These are phyloP conservation scores for Percina caprodes DNA, from an alignment of 2,113 vertebrate species.

Conservation along the genomic window DNA sequence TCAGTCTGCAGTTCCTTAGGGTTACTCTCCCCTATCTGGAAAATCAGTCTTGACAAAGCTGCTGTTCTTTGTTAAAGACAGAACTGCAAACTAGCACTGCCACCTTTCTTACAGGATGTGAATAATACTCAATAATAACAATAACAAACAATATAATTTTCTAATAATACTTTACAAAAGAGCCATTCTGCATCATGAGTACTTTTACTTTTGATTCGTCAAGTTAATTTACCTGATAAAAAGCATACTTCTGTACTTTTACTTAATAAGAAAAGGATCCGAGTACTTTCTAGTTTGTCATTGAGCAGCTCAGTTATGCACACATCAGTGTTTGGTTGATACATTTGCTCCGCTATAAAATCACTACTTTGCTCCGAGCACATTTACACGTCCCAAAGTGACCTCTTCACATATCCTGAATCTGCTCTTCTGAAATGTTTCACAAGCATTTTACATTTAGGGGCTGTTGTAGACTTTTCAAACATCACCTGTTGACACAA, in stretches of 20 bases:
- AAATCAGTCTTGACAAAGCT: too few species aligned
- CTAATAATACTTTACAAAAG: neutral
- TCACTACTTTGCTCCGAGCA: neutral
- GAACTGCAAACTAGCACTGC: too few species aligned
- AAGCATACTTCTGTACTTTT: neutral
- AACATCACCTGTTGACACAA: slow-evolving; percentile 38
- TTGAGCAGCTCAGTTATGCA: slow-evolving; percentile 3
- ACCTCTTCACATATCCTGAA: slow-evolving; percentile 17
- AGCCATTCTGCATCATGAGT: neutral
- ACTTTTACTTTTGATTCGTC: neutral
- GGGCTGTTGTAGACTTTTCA: slow-evolving; percentile 23
- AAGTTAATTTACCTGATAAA: neutral
- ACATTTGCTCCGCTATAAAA: slow-evolving; percentile 3
- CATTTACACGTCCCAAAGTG: slow-evolving; percentile 27
- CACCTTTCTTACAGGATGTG: too few species aligned
- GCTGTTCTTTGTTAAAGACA: too few species aligned
- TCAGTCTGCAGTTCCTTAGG: too few species aligned
- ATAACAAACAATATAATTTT: too few species aligned
- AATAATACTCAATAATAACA: too few species aligned
- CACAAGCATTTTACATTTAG: slow-evolving; percentile 23
- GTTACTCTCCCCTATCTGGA: too few species aligned
- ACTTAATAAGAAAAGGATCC: neutral
- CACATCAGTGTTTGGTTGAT: neutral
- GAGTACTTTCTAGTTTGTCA: neutral
- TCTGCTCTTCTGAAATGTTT: slow-evolving; percentile 12